A percentile compares a stretch with the other conserved stretches of the same genome.
phyloP scores from a whole-genome alignment of 1,140 invertebrate genomes.

The Diachasmimorpha longicaudata region DNA sequence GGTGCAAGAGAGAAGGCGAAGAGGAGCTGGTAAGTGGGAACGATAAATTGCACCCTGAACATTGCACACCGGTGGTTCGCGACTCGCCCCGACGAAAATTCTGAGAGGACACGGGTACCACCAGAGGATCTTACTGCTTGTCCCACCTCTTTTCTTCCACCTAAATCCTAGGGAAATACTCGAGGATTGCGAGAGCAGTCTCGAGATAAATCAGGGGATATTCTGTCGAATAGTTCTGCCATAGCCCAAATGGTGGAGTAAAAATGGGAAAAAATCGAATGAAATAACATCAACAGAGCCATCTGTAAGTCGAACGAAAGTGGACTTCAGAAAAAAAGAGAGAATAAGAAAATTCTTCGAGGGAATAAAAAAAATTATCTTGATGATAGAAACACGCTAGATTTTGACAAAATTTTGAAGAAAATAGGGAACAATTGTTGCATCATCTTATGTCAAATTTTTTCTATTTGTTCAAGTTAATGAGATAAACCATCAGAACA shows the following conservation, averaged over 20 bases:
- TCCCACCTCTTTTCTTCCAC: neutral
- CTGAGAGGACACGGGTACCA: neutral
- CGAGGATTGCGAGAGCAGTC: neutral
- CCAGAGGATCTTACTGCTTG: neutral
- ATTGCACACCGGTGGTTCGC: constrained; percentile 15
- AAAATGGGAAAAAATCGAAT: neutral
- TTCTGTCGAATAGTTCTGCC: neutral
- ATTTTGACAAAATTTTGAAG: no score
- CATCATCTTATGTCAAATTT: no score
- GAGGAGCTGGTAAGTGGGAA: constrained; percentile 16
- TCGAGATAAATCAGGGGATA: constrained; percentile 12
- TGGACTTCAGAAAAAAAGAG: neutral
- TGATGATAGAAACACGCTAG: no score
- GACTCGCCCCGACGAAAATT: neutral
- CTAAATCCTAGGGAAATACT: constrained; percentile 19
- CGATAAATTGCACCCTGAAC: constrained; percentile 21
- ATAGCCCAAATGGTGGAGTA: neutral
- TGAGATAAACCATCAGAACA: no score
- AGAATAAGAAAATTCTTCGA: no score
- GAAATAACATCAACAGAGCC: neutral
- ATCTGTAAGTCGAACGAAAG: neutral
- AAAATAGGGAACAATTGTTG: no score
- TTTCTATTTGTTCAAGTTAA: no score
- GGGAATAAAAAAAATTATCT: no score
- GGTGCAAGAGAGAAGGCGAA: neutral